These are phyloP conservation scores for Drosophila sturtevanti DNA, from an alignment of 1,140 invertebrate genomes.

Conservation along the genomic window DNA sequence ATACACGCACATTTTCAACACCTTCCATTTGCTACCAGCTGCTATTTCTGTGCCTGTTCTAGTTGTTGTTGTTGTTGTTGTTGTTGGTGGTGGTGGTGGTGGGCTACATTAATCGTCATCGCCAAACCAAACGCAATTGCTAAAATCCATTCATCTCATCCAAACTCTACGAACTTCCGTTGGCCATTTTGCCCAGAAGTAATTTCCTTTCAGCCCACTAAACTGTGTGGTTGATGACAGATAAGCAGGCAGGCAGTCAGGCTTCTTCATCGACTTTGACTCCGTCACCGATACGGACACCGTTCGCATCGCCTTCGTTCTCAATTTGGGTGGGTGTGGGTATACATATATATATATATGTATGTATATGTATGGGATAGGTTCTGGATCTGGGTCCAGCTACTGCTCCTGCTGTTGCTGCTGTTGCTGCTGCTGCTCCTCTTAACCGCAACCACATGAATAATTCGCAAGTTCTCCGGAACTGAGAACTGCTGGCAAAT, in stretches of 20 bases:
- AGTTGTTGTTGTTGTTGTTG: background rate
- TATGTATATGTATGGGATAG: no score
- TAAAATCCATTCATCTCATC: conserved; percentile 50
- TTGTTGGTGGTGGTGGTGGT: background rate
- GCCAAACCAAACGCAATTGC: conserved; percentile 35
- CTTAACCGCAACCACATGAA: conserved; percentile 58
- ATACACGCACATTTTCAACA: conserved; percentile 29
- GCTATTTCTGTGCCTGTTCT: background rate
- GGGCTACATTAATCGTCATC: conserved; percentile 27
- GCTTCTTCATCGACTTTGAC: background rate
- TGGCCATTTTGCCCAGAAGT: conserved; percentile 70
- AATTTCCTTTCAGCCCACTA: conserved; percentile 73
- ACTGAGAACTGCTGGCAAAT: conserved; percentile 55
- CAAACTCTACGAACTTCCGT: conserved; percentile 52
- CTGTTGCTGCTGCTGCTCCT: conserved; percentile 16
- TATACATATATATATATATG: no score
- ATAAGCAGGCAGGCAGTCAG: conserved; percentile 55
- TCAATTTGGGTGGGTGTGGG: background rate
- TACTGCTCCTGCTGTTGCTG: no score
- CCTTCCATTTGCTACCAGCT: conserved; percentile 29
- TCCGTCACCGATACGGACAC: background rate
- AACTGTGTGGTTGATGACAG: conserved; percentile 78
- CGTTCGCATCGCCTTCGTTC: background rate
- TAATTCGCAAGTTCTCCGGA: conserved; percentile 66
- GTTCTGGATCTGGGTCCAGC: conserved; percentile 7